Base-by-base conservation (phyloP, 2,888 invertebrate species). In the Therioaphis trifolii region DNA sequence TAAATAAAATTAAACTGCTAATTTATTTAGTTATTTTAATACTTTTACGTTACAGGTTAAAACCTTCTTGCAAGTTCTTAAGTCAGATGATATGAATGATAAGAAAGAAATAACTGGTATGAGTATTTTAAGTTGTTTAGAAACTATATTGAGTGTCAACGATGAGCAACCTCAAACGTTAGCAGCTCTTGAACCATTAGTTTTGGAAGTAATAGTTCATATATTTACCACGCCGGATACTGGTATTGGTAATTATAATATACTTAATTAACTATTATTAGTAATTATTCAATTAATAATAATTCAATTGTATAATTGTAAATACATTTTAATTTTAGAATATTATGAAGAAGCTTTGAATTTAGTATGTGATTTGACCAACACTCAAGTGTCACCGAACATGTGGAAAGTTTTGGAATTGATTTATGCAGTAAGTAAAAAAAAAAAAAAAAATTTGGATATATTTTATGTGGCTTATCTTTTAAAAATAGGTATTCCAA, bases 281-380 rank as follows among this genome's bases (percentile, higher is more conserved):
- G 61, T 43, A 35, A n/a, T n/a, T 2, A 43, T 24, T 35, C 11
- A 7, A 15, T 4, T 27, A 43, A 12, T 55, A 58, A 24, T 24
- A 9, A 3, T 21, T 27, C 7, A 35, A 35, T 35, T 35, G 3
- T 35, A 35, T 52, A 15, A 12, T 46, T 43, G 46, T 61, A 40
- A 24, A 18, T 63, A n/a, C n/a, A 14, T 40, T 58, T 49, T 55
- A 63, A 3, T 88, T 88, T 46, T 88, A 93, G 99, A 99, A 89
- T 98, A 97, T 89, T 99, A 98, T 88, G 99, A 99, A 89, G 98
- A 99, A 90, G 95, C 97, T 2, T 92, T 99, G 88, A 95, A 96
- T 0, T 90, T 99, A 85, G 93, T 99, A 18, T 96, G 95, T 89
- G 97, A 96, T 88, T 90, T 99, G 86, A 98, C 98, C 2, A 92